Evolutionary conservation across 2,888 invertebrate species (phyloP).

Genomic region (Apamea epomidion): DNA sequence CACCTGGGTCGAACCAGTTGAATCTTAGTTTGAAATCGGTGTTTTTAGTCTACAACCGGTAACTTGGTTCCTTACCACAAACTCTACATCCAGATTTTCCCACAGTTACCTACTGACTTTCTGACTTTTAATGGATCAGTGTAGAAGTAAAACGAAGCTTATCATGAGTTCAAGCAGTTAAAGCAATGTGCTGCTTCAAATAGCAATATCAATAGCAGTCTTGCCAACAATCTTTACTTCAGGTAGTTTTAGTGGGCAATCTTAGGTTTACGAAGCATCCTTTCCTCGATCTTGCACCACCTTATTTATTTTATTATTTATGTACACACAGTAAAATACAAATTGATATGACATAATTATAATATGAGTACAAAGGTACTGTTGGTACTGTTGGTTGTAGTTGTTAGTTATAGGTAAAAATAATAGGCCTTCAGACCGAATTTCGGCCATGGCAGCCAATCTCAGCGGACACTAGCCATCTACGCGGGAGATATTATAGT

Average conservation of each 20-base stretch:
- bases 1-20: background rate
- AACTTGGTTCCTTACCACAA: background rate
- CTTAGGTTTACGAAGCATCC: background rate
- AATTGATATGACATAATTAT: too few relatives aligned
- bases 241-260: background rate
- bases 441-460: background rate
- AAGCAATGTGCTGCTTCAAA: background rate
- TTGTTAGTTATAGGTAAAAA: background rate
- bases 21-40: background rate
- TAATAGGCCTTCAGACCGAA: background rate
- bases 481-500: background rate
- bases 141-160: background rate
- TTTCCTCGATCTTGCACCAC: background rate
- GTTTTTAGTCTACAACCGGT: too few relatives aligned
- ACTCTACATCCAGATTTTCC: background rate
- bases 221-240: background rate
- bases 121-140: background rate
- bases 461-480: too few relatives aligned
- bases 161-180: background rate
- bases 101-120: background rate
- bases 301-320: too few relatives aligned
- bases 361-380: too few relatives aligned
- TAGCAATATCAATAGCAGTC: background rate
- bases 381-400: too few relatives aligned
- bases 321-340: too few relatives aligned